Conservation (phyloP, 1,140 invertebrate species). For the Drosophila nigrodunni region DNA sequence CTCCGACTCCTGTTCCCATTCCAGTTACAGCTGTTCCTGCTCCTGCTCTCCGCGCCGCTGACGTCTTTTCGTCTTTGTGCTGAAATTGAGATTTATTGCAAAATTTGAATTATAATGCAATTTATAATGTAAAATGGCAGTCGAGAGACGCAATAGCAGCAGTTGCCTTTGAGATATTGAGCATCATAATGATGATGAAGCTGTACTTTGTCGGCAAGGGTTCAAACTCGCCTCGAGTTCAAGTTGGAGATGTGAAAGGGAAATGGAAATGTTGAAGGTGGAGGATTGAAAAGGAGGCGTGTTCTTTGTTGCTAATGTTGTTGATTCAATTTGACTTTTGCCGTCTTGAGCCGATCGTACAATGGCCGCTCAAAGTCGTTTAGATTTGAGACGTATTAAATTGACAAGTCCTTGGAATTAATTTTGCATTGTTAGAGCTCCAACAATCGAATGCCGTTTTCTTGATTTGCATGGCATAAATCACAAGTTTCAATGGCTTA, state of each 20-base stretch:
- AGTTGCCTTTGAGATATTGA: constrained; percentile 68
- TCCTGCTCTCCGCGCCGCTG: constrained; percentile 11
- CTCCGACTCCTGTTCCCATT: too few relatives aligned
- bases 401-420: constrained; percentile 74
- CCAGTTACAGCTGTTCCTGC: background rate
- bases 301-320: constrained; percentile 76
- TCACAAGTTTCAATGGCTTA: constrained; percentile 16
- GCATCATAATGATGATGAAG: constrained; percentile 80
- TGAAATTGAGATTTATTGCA: constrained; percentile 84
- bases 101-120: constrained; percentile 84
- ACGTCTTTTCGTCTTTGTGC: constrained; percentile 63
- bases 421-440: constrained; percentile 62
- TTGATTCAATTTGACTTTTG: constrained; percentile 81
- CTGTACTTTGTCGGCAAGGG: constrained; percentile 63
- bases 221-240: constrained; percentile 31
- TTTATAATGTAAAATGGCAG: constrained; percentile 82
- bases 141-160: constrained; percentile 38
- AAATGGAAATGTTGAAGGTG: background rate
- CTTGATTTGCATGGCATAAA: constrained; percentile 38
- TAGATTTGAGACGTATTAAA: constrained; percentile 65
- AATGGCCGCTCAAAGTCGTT: constrained; percentile 66
- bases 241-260: background rate
- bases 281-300: constrained; percentile 16
- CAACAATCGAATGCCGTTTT: constrained; percentile 41
- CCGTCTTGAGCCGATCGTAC: constrained; percentile 34